Conservation (phyloP, 2,888 invertebrate species). For the Spilosoma lubricipeda region DNA sequence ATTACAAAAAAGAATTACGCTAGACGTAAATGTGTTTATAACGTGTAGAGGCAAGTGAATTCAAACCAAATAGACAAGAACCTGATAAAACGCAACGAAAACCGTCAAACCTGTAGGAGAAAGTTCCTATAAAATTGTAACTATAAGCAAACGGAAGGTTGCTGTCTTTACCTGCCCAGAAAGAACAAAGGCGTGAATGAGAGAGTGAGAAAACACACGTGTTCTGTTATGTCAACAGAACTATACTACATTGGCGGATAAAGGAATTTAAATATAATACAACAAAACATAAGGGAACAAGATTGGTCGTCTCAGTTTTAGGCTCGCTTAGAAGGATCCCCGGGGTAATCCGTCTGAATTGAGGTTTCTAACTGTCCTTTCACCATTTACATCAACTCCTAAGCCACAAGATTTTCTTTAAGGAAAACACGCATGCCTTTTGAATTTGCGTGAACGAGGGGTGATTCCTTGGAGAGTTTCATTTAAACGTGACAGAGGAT, state of each 20-base stretch:
- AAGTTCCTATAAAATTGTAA: too few relatives aligned
- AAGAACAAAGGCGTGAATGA: background rate
- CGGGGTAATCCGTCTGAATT: conserved; percentile 9
- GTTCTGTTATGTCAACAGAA: background rate
- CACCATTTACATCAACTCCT: conserved; percentile 6
- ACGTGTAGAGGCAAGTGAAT: too few relatives aligned
- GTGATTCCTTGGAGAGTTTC: conserved; percentile 8
- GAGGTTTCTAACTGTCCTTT: conserved; percentile 9
- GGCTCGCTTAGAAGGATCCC: background rate
- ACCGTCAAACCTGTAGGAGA: background rate
- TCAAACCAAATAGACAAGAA: background rate
- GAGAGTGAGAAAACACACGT: background rate
- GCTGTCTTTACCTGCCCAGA: background rate
- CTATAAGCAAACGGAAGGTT: background rate
- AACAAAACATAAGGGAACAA: background rate
- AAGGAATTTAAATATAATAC: background rate
- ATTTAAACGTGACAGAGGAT: conserved; percentile 3
- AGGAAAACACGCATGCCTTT: conserved; percentile 4
- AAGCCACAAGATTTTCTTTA: background rate
- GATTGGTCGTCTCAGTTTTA: background rate
- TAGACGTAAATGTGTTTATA: too few relatives aligned
- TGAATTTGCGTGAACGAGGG: conserved; percentile 6
- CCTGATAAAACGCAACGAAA: background rate
- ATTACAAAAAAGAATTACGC: too few relatives aligned
- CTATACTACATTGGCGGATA: background rate